These are phyloP conservation scores for Rafetus swinhoei DNA, from an alignment of 2,113 vertebrate species.

Conservation along the genomic window DNA sequence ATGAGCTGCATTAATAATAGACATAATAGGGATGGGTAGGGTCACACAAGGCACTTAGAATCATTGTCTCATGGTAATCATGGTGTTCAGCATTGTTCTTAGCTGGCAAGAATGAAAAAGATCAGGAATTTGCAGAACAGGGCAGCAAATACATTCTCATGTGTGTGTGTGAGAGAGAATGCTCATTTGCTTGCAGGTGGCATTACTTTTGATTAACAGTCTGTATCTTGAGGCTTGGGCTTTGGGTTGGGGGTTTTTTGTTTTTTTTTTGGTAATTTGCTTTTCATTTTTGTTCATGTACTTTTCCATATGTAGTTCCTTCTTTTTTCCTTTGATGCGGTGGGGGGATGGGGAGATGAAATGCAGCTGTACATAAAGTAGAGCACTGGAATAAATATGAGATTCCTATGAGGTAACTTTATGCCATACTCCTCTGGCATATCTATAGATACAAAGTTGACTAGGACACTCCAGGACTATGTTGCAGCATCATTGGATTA, in stretches of 20 bases:
- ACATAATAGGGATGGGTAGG: background rate
- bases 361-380: rapidly evolving
- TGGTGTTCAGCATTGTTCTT: background rate
- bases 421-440: background rate
- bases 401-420: background rate
- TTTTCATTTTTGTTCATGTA: background rate
- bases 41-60: background rate
- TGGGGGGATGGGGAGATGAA: background rate
- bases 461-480: background rate
- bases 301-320: background rate
- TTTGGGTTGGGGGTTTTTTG: background rate
- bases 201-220: background rate
- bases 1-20: background rate
- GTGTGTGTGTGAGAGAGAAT: background rate
- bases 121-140: background rate
- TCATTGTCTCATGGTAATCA: background rate
- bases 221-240: background rate
- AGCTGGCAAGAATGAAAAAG: slow-evolving; percentile 6
- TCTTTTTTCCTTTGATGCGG: background rate
- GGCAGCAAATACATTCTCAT: background rate
- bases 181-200: background rate
- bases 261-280: no score
- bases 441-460: background rate
- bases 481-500: background rate
- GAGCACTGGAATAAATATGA: background rate